phyloP scores from a whole-genome alignment of 2,113 vertebrate species.

The Stegostoma tigrinum region DNA sequence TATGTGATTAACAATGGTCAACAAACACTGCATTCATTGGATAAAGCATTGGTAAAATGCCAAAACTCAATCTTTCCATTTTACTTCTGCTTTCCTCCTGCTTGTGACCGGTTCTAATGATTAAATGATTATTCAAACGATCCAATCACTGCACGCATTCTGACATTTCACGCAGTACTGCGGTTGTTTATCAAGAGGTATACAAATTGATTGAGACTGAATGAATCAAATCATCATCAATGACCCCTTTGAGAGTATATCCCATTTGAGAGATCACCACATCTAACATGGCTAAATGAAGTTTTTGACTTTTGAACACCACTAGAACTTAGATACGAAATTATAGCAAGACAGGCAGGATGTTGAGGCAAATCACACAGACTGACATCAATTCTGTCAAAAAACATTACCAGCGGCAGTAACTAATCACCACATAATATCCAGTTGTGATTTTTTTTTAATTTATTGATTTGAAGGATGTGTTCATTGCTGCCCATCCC shows the following conservation, averaged over 20 bases:
- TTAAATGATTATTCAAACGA: conserved; percentile 1
- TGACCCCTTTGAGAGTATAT: neutral
- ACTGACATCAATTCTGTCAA: neutral
- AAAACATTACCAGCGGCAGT: neutral
- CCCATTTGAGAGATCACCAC: neutral
- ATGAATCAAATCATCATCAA: conserved; percentile 10
- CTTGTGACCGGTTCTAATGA: neutral
- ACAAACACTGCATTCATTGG: neutral
- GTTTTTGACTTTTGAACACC: neutral
- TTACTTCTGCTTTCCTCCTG: neutral
- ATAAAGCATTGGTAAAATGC: neutral
- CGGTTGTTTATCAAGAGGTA: conserved; percentile 33
- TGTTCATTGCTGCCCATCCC: too few relatives aligned
- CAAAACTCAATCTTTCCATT: conserved; percentile 2
- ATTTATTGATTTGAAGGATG: too few relatives aligned
- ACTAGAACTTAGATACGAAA: conserved; percentile 22
- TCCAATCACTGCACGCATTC: conserved; percentile 28
- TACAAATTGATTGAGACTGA: neutral
- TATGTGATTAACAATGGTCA: neutral
- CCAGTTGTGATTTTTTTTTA: too few relatives aligned
- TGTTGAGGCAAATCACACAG: neutral
- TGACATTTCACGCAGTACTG: conserved; percentile 9
- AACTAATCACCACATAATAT: neutral
- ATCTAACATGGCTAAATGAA: neutral
- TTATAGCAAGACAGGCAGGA: neutral